A percentile compares a stretch with the other conserved stretches of the same genome.
These are phyloP conservation scores for Irena cyanogastra DNA, from an alignment of 2,113 vertebrate genomes.

Conservation along the genomic window DNA sequence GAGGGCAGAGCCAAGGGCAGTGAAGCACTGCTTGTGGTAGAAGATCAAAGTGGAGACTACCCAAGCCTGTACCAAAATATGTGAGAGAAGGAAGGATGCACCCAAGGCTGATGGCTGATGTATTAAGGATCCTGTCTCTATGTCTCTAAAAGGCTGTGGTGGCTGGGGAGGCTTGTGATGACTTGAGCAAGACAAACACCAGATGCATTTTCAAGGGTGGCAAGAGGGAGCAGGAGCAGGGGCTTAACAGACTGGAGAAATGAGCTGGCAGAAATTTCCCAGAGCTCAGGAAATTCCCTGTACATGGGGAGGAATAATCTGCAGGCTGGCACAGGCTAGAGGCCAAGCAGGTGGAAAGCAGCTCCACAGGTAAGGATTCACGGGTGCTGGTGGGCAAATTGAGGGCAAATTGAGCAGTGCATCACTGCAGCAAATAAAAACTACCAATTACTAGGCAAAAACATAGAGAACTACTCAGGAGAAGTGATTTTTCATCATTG, in stretches of 20 bases:
- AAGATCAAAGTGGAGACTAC: neutral
- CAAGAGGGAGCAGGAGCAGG: neutral
- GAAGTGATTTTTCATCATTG: neutral
- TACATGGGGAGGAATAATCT: neutral
- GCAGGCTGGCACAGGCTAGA: fast-evolving
- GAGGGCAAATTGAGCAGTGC: neutral
- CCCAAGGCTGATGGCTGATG: neutral
- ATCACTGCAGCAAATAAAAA: neutral
- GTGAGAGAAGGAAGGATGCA: neutral
- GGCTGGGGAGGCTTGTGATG: neutral
- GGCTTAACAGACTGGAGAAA: neutral
- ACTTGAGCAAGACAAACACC: neutral
- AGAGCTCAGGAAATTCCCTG: neutral
- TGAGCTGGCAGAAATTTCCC: neutral
- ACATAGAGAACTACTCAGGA: neutral
- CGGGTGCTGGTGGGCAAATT: neutral
- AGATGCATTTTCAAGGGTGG: neutral
- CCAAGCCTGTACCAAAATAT: neutral
- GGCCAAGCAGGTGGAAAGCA: neutral
- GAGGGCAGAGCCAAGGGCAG: neutral
- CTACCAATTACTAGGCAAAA: neutral
- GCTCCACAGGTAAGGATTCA: neutral
- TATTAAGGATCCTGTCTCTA: neutral
- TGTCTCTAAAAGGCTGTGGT: neutral
- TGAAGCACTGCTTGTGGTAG: neutral